Base-by-base conservation (phyloP, 2,113 vertebrate genomes). In the Chiloscyllium plagiosum region DNA sequence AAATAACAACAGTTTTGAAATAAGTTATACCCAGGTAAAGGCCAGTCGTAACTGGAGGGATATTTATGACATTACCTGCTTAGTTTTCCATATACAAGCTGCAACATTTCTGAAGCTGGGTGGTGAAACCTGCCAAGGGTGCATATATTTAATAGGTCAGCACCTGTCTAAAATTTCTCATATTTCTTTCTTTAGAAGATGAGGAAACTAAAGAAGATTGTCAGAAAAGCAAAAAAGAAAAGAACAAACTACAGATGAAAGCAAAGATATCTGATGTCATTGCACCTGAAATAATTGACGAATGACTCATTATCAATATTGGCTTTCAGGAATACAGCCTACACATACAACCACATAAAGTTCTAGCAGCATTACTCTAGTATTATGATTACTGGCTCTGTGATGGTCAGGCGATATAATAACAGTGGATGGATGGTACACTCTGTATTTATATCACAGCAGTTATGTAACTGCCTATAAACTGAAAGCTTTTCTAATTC, bases 121-220 rank as follows among this genome's bases (percentile, higher is more conserved):
- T 65, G 4, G 61, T 56, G 52, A 90, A 90, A 61, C 50, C 52
- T n/a, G 52, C 8, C 86, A 17, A 15, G 86, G 50, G 17, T 26
- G 50, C 61, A 65, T 33, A 61, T 65, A 26, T 90, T 29, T 13
- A 89, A 52, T 29, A 33, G 29, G 12, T 3, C 52, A 17, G 29
- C 61, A 68, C 61, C 33, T 66, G 17, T 37, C 66, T 94, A 0
- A 94, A 94, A 95, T 52, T 29, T 52, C 24, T 19, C 26, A 83
- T n/a, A 70, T 76, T 95, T 72, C 42, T 95, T 95, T 95, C 93
- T 50, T 72, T 72, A 52, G 68, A 72, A 72, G 94, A 52, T 72
- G 94, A 95, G 72, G 66, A 95, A 72, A 95, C 37, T 50, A 72
- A 72, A 52, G 68, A 61, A 95, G 13, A 72, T 72, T 52, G 24